A percentile compares a stretch with the other conserved stretches of the same genome.
phyloP scores from a whole-genome alignment of 1,140 invertebrate genomes.

The Sitophilus oryzae region DNA sequence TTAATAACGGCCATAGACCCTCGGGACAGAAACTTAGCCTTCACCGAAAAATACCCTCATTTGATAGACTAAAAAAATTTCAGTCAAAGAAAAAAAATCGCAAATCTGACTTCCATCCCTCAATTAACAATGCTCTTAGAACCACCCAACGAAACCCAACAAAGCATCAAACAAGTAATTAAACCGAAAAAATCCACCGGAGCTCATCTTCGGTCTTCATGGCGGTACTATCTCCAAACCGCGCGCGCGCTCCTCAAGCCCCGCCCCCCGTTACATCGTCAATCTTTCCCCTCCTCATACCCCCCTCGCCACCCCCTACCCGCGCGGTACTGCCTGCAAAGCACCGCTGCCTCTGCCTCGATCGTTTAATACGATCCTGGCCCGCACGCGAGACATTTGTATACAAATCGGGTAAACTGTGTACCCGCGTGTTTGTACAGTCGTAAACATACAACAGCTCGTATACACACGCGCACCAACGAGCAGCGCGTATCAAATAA shows the following conservation, averaged over 20 bases:
- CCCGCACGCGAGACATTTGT: slow-evolving; percentile 34
- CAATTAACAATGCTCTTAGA: no score
- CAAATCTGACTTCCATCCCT: no score
- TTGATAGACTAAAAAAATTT: no score
- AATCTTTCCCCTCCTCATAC: no score
- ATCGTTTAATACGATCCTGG: slow-evolving; percentile 38
- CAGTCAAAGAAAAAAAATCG: no score
- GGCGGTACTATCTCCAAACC: slow-evolving; percentile 9
- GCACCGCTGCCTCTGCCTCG: not conserved
- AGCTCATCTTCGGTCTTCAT: no score
- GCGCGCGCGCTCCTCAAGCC: not conserved
- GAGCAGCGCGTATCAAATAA: slow-evolving; percentile 39
- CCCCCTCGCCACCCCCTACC: slow-evolving; percentile 1
- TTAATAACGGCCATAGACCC: no score
- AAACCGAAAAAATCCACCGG: no score
- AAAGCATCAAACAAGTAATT: no score
- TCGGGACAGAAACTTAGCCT: no score
- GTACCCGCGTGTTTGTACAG: slow-evolving; percentile 41
- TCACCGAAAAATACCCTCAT: no score
- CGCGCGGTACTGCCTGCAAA: not conserved
- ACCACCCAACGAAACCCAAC: no score
- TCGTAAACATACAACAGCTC: slow-evolving; percentile 41
- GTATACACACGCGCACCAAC: slow-evolving; percentile 37
- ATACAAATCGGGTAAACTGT: slow-evolving; percentile 40
- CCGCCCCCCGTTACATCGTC: slow-evolving; percentile 16